Conservation (phyloP, 2,888 invertebrate genomes). For the Pandemis heparana region DNA sequence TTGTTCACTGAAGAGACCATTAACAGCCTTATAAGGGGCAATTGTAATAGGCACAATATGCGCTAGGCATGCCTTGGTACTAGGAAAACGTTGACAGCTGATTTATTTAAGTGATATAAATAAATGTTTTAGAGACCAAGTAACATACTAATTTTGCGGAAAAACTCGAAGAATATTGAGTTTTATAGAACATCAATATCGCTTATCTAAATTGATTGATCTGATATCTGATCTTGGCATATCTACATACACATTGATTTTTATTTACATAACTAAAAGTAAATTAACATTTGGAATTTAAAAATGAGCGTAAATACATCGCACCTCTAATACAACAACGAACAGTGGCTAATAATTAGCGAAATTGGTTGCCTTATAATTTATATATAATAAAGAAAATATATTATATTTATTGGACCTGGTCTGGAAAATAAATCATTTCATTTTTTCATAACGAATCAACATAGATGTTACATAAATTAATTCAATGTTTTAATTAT, state of each 20-base stretch:
- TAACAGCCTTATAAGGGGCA: slow-evolving; percentile 22
- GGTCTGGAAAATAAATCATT: too few relatives aligned
- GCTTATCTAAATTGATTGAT: too few relatives aligned
- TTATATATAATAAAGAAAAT: too few relatives aligned
- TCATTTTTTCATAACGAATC: too few relatives aligned
- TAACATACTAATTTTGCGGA: neutral
- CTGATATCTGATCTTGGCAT: neutral
- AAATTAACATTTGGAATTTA: too few relatives aligned
- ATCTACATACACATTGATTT: neutral
- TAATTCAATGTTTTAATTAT: too few relatives aligned
- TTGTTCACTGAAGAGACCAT: slow-evolving; percentile 22
- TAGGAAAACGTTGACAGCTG: slow-evolving; percentile 22
- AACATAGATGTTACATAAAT: too few relatives aligned
- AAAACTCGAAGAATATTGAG: neutral
- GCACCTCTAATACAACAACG: too few relatives aligned
- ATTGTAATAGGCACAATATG: slow-evolving; percentile 29
- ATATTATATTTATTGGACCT: too few relatives aligned
- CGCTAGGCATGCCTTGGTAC: slow-evolving; percentile 16
- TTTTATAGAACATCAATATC: neutral
- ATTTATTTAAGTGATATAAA: slow-evolving; percentile 12
- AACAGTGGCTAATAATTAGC: too few relatives aligned
- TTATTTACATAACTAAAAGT: neutral
- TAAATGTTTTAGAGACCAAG: neutral
- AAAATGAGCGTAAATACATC: too few relatives aligned
- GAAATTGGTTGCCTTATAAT: too few relatives aligned